Percentiles rank a stretch among this genome's conserved stretches.
Conservation (phyloP, 2,113 vertebrate species). For the Alligator sinensis region DNA sequence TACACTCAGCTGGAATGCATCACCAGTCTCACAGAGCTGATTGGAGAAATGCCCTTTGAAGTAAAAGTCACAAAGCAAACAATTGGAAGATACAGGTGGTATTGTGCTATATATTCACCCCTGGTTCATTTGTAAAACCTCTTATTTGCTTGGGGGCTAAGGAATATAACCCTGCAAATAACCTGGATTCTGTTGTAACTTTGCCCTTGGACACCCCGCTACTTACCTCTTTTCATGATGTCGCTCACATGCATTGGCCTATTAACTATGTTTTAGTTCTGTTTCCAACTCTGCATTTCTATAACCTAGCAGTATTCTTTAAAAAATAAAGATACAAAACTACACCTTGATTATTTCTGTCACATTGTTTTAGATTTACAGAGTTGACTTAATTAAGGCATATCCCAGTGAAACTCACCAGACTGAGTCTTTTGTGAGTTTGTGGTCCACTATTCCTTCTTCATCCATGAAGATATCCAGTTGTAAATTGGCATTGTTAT, state of each 20-base stretch:
- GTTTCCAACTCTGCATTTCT: not conserved
- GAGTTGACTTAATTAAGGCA: not conserved
- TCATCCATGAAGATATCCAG: conserved; percentile 91
- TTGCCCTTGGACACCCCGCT: not conserved
- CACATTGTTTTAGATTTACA: not conserved
- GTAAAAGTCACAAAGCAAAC: no score
- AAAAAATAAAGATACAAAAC: not conserved
- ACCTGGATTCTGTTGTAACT: no score
- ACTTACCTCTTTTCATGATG: not conserved
- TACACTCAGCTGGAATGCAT: no score
- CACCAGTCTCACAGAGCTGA: no score
- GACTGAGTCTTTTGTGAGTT: conserved; percentile 89
- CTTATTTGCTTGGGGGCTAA: no score
- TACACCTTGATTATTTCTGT: not conserved
- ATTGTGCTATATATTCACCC: no score
- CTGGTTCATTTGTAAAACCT: no score
- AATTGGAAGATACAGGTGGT: no score
- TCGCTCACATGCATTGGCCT: not conserved
- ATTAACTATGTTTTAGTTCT: not conserved
- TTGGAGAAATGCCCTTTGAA: no score
- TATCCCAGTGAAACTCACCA: conserved; percentile 83
- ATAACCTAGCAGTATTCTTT: not conserved
- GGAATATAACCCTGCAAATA: no score
- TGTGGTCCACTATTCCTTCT: conserved; percentile 83
- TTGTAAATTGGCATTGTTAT: conserved; percentile 93